Conservation (phyloP, 2,797 vertebrate genomes). For the Poecilia gillii region DNA sequence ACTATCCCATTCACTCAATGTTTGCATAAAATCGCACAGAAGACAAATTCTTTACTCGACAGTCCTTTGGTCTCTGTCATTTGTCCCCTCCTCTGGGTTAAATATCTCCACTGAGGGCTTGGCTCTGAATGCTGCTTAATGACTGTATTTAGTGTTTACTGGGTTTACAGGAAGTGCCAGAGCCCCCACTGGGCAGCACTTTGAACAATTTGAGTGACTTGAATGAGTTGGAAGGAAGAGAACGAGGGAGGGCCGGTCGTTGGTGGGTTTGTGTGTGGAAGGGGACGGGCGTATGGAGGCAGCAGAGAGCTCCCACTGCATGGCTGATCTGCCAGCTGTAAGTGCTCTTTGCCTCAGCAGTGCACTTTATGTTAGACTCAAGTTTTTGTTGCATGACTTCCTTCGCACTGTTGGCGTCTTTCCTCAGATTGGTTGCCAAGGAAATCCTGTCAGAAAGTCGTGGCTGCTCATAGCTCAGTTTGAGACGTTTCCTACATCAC, state of each 20-base stretch:
- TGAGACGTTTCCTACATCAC: not conserved
- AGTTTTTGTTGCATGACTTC: conserved; percentile 68
- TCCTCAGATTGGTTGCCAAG: conserved; percentile 48
- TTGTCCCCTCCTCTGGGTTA: conserved; percentile 5
- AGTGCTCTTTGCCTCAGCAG: conserved; percentile 53
- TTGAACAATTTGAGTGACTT: conserved; percentile 44
- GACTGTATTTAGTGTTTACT: conserved; percentile 73
- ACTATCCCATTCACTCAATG: conserved; percentile 6
- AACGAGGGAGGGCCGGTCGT: conserved; percentile 12
- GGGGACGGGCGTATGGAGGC: conserved; percentile 18
- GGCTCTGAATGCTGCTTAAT: conserved; percentile 59
- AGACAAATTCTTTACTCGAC: not conserved
- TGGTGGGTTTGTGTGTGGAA: conserved; percentile 49
- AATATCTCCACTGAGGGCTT: conserved; percentile 40
- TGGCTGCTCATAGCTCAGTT: conserved; percentile 12
- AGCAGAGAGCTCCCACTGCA: conserved; percentile 31
- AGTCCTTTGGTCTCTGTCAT: conserved; percentile 9
- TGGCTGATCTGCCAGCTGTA: conserved; percentile 12
- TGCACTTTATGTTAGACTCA: conserved; percentile 53
- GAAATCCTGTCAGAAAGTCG: conserved; percentile 27
- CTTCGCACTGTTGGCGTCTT: conserved; percentile 48
- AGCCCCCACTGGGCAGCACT: conserved; percentile 57
- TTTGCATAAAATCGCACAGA: conserved; percentile 11
- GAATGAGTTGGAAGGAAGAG: conserved; percentile 31
- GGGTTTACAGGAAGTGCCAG: conserved; percentile 75